Percentiles rank a stretch among this genome's conserved stretches.
phyloP scores from a whole-genome alignment of 2,113 vertebrate genomes.

The Balaeniceps rex region DNA sequence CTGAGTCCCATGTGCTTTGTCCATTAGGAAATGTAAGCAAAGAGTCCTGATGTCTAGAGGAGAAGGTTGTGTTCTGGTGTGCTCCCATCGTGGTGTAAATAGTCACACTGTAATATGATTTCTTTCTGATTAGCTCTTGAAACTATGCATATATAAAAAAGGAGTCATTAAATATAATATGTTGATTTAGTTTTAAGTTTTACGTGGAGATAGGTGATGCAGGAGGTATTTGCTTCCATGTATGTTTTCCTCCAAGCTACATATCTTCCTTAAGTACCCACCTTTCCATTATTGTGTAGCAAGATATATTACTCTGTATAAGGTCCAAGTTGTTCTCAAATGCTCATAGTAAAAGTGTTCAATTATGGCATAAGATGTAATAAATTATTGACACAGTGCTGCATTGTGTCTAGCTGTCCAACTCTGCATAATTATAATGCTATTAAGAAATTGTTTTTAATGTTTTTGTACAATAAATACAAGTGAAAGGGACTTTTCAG shows the following conservation, averaged over 20 bases:
- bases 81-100: constrained; percentile 38
- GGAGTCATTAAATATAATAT: constrained; percentile 19
- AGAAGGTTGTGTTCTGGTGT: background rate
- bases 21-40: background rate
- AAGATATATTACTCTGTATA: constrained; percentile 58
- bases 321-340: constrained; percentile 48
- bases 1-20: background rate
- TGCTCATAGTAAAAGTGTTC: constrained; percentile 39
- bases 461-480: constrained; percentile 37
- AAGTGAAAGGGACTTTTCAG: background rate
- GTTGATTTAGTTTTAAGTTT: constrained; percentile 54
- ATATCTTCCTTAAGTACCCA: constrained; percentile 32
- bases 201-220: constrained; percentile 16
- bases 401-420: constrained; percentile 26
- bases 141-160: constrained; percentile 46
- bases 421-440: background rate
- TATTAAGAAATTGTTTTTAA: background rate
- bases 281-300: constrained; percentile 41
- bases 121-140: constrained; percentile 50
- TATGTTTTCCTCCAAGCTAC: constrained; percentile 46
- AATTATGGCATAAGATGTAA: constrained; percentile 41
- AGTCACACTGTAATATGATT: constrained; percentile 24
- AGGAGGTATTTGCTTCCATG: constrained; percentile 34
- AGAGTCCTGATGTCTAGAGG: background rate
- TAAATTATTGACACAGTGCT: constrained; percentile 68